These are phyloP conservation scores for Pteropus alecto DNA, from an alignment of 2,113 vertebrate species.

Conservation along the genomic window DNA sequence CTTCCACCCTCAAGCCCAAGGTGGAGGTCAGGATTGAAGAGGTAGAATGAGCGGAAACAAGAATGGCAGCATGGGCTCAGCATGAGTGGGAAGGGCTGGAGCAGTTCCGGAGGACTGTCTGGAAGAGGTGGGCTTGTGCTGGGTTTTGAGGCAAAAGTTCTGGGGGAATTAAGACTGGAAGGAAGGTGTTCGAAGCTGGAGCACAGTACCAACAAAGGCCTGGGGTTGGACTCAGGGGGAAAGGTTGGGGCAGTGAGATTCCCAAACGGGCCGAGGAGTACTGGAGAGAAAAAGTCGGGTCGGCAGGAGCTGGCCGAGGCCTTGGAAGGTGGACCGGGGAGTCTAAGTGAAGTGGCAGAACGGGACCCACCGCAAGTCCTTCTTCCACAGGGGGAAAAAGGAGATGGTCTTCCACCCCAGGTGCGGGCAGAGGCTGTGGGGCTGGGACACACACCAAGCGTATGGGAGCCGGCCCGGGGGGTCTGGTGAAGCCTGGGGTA, in stretches of 20 bases:
- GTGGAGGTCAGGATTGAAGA: neutral
- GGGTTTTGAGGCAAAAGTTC: neutral
- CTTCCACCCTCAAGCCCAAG: neutral
- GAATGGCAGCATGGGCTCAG: accelerated
- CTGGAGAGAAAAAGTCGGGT: too few relatives aligned
- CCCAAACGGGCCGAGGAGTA: neutral
- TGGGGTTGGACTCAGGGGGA: neutral
- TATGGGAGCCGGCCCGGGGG: neutral
- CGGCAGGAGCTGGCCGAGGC: neutral
- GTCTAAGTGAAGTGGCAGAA: neutral
- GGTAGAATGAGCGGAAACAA: neutral
- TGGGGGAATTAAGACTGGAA: neutral
- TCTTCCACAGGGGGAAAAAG: neutral
- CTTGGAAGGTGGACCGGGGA: neutral
- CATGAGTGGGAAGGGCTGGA: neutral
- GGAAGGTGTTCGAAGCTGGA: neutral
- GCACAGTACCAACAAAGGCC: neutral
- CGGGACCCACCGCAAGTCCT: neutral
- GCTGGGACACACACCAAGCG: too few relatives aligned
- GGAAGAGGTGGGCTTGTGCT: neutral
- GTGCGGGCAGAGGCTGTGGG: neutral
- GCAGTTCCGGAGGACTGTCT: neutral
- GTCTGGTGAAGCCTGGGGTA: too few relatives aligned
- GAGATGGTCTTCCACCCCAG: neutral
- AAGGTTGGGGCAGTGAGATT: neutral